Conservation (phyloP, 2,888 invertebrate species). For the Hesperia comma region DNA sequence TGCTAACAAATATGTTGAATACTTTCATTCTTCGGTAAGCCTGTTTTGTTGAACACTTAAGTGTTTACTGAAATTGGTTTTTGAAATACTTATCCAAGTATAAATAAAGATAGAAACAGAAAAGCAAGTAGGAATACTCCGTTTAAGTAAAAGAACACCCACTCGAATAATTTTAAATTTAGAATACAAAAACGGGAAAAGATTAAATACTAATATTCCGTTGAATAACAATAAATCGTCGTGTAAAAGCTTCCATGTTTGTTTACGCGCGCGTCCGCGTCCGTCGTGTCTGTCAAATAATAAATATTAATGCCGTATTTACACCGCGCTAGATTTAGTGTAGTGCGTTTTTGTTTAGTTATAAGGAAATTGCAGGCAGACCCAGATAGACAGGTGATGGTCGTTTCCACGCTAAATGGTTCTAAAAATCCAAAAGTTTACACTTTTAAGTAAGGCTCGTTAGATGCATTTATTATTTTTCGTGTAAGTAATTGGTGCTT, state of each 20-base stretch:
- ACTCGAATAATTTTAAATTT: conserved; percentile 12
- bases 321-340: conserved; percentile 19
- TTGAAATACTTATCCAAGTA: too few species aligned
- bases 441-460: too few species aligned
- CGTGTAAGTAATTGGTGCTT: too few species aligned
- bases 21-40: too few species aligned
- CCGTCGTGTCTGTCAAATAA: conserved; percentile 51
- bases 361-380: not conserved
- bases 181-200: conserved; percentile 27
- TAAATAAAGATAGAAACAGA: too few species aligned
- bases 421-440: not conserved
- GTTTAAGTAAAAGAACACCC: not conserved
- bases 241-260: conserved; percentile 43
- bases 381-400: not conserved
- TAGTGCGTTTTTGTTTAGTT: not conserved
- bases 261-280: conserved; percentile 58
- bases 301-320: conserved; percentile 37
- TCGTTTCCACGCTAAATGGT: not conserved
- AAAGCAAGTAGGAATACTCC: not conserved
- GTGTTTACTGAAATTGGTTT: too few species aligned
- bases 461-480: too few species aligned
- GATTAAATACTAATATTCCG: conserved; percentile 42
- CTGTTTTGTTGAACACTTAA: too few species aligned
- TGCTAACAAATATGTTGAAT: too few species aligned
- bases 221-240: conserved; percentile 42